Percentiles rank a stretch among this genome's conserved stretches.
Conservation (phyloP, 1,140 invertebrate genomes). For the Tetraneura akinire region DNA sequence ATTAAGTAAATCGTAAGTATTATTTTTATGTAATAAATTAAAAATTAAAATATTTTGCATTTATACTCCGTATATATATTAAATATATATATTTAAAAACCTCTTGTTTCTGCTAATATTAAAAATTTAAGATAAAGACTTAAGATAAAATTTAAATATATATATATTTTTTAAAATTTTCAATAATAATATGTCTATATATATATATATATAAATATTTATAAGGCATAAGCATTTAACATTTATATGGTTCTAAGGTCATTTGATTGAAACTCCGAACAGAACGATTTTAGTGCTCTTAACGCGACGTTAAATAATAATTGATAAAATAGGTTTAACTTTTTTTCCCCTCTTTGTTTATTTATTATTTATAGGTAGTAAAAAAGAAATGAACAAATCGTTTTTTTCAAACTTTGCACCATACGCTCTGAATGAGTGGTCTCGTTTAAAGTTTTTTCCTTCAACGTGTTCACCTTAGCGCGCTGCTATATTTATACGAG, state of each 20-base stretch:
- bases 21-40: too few relatives aligned
- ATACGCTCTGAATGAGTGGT: background rate
- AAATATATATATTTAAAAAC: too few relatives aligned
- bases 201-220: too few relatives aligned
- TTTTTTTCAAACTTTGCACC: slow-evolving; percentile 41
- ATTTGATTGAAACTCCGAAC: slow-evolving; percentile 1
- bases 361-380: slow-evolving; percentile 46
- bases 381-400: slow-evolving; percentile 16
- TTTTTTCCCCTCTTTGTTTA: slow-evolving; percentile 28
- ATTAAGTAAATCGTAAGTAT: too few relatives aligned
- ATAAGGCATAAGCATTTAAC: too few relatives aligned
- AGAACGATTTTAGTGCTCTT: background rate
- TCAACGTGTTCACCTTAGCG: slow-evolving; percentile 22
- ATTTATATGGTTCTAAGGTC: slow-evolving; percentile 26
- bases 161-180: too few relatives aligned
- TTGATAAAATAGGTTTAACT: slow-evolving; percentile 22
- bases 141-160: too few relatives aligned
- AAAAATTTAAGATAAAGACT: too few relatives aligned
- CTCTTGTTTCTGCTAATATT: too few relatives aligned
- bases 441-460: slow-evolving; percentile 40
- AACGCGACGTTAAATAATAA: slow-evolving; percentile 41
- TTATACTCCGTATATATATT: too few relatives aligned
- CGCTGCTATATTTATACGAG: background rate
- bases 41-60: too few relatives aligned
- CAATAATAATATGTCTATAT: too few relatives aligned